phyloP scores from a whole-genome alignment of 2,888 invertebrate species.

The Ptilodon capucinus region DNA sequence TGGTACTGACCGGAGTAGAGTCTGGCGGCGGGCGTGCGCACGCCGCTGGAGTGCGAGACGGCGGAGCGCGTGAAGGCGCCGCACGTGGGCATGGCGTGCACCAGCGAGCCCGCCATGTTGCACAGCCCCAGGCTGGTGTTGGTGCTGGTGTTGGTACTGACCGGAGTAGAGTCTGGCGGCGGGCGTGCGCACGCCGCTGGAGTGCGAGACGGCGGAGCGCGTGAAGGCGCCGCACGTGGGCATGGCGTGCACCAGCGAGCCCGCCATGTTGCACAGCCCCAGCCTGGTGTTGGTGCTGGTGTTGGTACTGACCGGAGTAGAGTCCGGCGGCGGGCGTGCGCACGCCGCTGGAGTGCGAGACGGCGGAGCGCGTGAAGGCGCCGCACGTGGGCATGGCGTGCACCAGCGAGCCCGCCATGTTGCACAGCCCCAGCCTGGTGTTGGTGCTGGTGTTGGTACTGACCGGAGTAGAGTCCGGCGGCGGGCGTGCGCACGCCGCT shows the following conservation, averaged over 20 bases:
- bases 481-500: too few species aligned
- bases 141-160: conserved; percentile 36
- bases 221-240: conserved; percentile 95
- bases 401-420: conserved; percentile 91
- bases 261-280: conserved; percentile 92
- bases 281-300: too few species aligned
- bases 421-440: too few species aligned
- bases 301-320: conserved; percentile 83
- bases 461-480: too few species aligned
- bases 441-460: too few species aligned
- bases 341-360: conserved; percentile 94
- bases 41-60: conserved; percentile 94
- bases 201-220: conserved; percentile 93
- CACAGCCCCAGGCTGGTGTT: too few species aligned
- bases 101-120: conserved; percentile 91
- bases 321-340: conserved; percentile 92
- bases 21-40: conserved; percentile 92
- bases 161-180: conserved; percentile 91
- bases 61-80: conserved; percentile 95
- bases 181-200: conserved; percentile 94
- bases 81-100: conserved; percentile 93
- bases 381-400: conserved; percentile 94
- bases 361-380: conserved; percentile 94
- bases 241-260: conserved; percentile 93
- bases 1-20: conserved; percentile 85